Percentiles rank a stretch among this genome's conserved stretches.
Evolutionary conservation across 2,888 invertebrate genomes (phyloP).

Genomic region (Prostheceraeus crozeri): DNA sequence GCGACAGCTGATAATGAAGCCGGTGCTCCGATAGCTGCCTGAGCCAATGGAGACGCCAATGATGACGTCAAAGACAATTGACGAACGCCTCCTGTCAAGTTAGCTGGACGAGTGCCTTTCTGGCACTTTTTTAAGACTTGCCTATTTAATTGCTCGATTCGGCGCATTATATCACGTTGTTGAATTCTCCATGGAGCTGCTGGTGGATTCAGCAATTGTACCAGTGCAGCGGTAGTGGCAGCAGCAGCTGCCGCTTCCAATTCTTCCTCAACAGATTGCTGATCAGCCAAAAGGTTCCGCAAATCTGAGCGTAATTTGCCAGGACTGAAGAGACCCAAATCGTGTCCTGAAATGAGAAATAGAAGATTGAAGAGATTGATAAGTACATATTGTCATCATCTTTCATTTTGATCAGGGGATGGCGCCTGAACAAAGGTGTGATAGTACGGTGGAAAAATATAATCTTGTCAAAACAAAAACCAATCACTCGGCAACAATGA

Average conservation of each 20-base stretch:
- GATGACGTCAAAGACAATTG: no score
- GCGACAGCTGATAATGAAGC: no score
- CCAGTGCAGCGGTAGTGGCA: conserved; percentile 26
- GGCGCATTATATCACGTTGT: conserved; percentile 24
- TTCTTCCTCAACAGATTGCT: conserved; percentile 34
- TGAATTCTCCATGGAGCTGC: conserved; percentile 25
- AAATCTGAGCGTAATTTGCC: conserved; percentile 33
- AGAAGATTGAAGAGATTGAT: not conserved
- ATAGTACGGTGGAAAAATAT: no score
- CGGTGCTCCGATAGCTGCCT: no score
- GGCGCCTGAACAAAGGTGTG: no score
- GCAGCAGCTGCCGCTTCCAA: conserved; percentile 35
- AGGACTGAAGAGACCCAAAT: conserved; percentile 34
- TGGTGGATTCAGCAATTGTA: conserved; percentile 30
- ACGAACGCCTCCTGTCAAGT: no score
- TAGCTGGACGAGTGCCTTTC: no score
- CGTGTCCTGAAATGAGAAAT: conserved; percentile 31
- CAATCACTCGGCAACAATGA: no score
- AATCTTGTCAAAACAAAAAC: no score
- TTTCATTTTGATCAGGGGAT: no score
- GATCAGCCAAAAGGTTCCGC: conserved; percentile 33
- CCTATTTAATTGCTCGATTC: conserved; percentile 29
- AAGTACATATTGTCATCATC: not conserved
- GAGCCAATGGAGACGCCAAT: no score
- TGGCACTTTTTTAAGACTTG: no score